Base-by-base conservation (phyloP, 2,888 invertebrate species). In the Melieria omissa region DNA sequence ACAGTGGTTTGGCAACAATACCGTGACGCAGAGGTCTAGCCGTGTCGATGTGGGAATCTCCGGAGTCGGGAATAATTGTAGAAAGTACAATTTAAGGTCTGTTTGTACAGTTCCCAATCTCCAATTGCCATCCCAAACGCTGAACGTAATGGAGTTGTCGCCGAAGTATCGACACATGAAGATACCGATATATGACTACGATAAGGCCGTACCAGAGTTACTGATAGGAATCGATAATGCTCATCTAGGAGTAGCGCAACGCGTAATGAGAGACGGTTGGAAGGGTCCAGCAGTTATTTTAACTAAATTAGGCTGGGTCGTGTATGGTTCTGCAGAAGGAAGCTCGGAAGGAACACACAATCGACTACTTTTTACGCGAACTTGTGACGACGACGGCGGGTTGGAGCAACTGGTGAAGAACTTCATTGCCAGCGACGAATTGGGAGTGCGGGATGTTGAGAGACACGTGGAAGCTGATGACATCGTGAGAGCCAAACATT, bases 1-100 rank as follows among this genome's bases (percentile, higher is more conserved):
- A 8, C 72, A 75, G 58, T 76, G 75, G 75, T 74, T 74, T 47
- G 73, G 73, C 4, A 72, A 73, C 54, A 75, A 73, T 64, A 64
- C 29, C 0, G 47, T 64, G 4, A 63, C 29, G 29, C 46, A 63
- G 29, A 44, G n/a, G 7, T 61, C 61, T 5, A 12, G 47, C 14
- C 47, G 66, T n/a, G 63, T 73, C 8, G 49, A 63, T 7, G 45
- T 76, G 14, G 65, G 71, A 57, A 74, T 76, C 5, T 75, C 73
- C 1, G 76, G 74, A 14, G 29, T 65, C 2, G n/a, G 64, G 16
- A 46, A 49, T 14, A 45, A 55, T 9, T 55, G 63, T n/a, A 74
- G 49, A 55, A 68, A 45, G 9, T 76, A 67, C 45, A 14, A 58
- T n/a, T 14, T 77, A 16, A 65, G 14, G 14, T 66, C 71, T 47